These are phyloP conservation scores for Campaea margaritaria DNA, from an alignment of 2,888 invertebrate species.

Conservation along the genomic window DNA sequence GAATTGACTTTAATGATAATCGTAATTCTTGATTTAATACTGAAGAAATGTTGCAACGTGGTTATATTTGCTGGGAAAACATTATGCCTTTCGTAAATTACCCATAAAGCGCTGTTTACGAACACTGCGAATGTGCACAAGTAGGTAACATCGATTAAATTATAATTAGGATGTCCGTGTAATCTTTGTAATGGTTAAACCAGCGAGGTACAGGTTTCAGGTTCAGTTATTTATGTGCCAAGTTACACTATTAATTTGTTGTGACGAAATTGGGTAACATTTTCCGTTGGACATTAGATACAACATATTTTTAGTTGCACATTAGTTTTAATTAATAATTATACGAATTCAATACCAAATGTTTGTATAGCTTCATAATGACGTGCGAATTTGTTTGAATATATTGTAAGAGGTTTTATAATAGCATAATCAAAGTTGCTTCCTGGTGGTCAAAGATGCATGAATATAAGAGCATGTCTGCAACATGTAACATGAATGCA, in stretches of 20 bases:
- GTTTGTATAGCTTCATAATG: slow-evolving; percentile 16
- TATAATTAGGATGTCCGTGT: slow-evolving; percentile 34
- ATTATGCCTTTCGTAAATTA: slow-evolving; percentile 31
- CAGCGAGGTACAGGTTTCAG: slow-evolving; percentile 29
- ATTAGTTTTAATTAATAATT: slow-evolving; percentile 13
- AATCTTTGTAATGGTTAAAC: slow-evolving; percentile 32
- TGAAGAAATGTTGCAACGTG: slow-evolving; percentile 39
- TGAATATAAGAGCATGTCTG: slow-evolving; percentile 46
- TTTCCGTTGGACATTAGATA: slow-evolving; percentile 6
- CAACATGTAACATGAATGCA: slow-evolving; percentile 52
- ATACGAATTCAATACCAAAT: slow-evolving; percentile 5
- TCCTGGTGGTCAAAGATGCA: slow-evolving; percentile 42
- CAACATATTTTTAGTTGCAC: slow-evolving; percentile 7
- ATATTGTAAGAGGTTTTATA: slow-evolving; percentile 34
- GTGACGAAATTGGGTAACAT: slow-evolving; percentile 4
- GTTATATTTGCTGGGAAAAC: slow-evolving; percentile 29
- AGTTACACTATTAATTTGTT: slow-evolving; percentile 17
- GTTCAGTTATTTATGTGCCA: slow-evolving; percentile 26
- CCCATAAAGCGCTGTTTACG: slow-evolving; percentile 28
- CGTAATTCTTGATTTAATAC: slow-evolving; percentile 43
- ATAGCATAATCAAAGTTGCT: slow-evolving; percentile 36
- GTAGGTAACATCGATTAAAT: slow-evolving; percentile 32
- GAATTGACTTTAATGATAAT: slow-evolving; percentile 49
- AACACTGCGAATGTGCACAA: slow-evolving; percentile 22
- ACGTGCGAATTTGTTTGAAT: slow-evolving; percentile 38